phyloP scores from a whole-genome alignment of 2,113 vertebrate genomes.

The Cephalopterus ornatus region DNA sequence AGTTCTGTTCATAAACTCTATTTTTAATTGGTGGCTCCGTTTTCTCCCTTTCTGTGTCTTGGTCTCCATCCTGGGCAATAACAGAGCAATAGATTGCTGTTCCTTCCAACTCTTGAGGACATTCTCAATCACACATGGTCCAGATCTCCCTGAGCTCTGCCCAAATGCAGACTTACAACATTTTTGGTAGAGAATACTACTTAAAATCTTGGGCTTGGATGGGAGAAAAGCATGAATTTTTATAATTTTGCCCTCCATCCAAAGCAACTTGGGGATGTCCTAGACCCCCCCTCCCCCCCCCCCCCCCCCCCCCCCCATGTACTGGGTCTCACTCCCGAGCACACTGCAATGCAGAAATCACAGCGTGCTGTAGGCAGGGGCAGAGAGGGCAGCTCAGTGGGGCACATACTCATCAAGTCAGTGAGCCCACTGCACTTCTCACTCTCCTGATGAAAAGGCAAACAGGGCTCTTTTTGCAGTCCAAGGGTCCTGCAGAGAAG shows the following conservation, averaged over 20 bases:
- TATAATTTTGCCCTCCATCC: background rate
- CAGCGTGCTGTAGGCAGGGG: rapidly evolving
- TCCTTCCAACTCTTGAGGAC: background rate
- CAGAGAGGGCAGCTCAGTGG: background rate
- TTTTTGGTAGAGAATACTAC: background rate
- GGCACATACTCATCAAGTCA: background rate
- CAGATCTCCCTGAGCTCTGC: background rate
- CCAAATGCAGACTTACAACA: background rate
- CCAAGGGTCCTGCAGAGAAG: background rate
- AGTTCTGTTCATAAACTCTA: background rate
- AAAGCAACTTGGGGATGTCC: background rate
- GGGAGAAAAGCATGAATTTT: background rate
- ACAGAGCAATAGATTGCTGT: background rate
- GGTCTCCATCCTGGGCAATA: rapidly evolving
- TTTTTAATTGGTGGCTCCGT: background rate
- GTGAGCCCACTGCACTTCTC: background rate
- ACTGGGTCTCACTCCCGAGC: background rate
- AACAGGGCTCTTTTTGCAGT: background rate
- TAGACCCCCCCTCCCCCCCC: rapidly evolving
- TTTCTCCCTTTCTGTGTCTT: background rate
- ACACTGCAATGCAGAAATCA: background rate
- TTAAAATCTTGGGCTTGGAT: background rate
- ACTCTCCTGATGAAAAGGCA: background rate
- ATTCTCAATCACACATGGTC: rapidly evolving
- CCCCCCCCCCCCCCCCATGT: rapidly evolving